Evolutionary conservation across 2,113 vertebrate genomes (phyloP).

Genomic region (Micromys minutus): DNA sequence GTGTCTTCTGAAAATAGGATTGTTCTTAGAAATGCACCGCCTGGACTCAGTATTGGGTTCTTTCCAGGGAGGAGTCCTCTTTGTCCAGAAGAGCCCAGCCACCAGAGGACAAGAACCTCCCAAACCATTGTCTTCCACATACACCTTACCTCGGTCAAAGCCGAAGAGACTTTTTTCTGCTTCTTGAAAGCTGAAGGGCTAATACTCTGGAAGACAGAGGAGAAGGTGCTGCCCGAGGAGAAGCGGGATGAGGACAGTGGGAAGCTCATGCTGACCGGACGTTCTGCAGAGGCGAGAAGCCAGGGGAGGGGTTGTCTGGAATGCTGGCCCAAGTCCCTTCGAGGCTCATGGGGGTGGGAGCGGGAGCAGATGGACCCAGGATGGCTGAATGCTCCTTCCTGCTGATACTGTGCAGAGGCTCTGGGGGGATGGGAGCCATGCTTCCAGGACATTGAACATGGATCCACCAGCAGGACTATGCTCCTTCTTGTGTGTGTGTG

Average conservation of each 20-base stretch:
- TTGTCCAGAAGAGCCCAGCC: not conserved
- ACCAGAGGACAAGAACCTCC: not conserved
- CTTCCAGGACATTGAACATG: not conserved
- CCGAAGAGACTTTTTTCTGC: slow-evolving; percentile 92
- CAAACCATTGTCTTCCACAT: slow-evolving; percentile 24
- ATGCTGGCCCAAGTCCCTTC: not conserved
- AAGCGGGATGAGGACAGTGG: slow-evolving; percentile 87
- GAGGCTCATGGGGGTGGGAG: not conserved
- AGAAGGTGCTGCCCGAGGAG: slow-evolving; percentile 91
- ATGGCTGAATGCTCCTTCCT: not conserved
- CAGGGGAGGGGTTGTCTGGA: not conserved
- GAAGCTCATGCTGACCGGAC: slow-evolving; percentile 86
- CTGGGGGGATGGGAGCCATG: not conserved
- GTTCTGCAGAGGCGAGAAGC: slow-evolving; percentile 79
- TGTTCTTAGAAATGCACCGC: not conserved
- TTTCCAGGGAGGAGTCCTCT: not conserved
- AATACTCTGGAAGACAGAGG: slow-evolving; percentile 95
- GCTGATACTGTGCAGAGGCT: not conserved
- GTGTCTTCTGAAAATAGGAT: not conserved
- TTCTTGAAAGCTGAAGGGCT: slow-evolving; percentile 93
- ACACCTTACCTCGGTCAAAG: slow-evolving; percentile 91
- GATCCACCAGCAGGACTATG: not conserved
- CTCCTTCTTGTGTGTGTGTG: too few species aligned
- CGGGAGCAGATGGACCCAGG: not conserved
- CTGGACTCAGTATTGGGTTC: not conserved